These are phyloP conservation scores for Drosophila truncata DNA, from an alignment of 1,140 invertebrate genomes.

Conservation along the genomic window DNA sequence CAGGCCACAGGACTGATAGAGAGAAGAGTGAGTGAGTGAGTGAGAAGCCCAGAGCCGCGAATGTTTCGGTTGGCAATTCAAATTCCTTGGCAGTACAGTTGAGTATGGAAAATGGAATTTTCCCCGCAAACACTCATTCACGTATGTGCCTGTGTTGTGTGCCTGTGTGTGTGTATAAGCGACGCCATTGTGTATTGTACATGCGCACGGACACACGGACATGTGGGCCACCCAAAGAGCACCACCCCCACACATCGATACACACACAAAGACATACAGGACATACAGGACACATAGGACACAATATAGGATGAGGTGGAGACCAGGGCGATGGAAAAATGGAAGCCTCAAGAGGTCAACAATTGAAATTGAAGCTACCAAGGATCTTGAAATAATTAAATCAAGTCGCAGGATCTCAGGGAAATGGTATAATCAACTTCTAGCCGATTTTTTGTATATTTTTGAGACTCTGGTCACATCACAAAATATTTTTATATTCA, in stretches of 20 bases:
- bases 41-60: constrained; percentile 28
- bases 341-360: constrained; percentile 28
- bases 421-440: too few species aligned
- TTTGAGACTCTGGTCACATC: too few species aligned
- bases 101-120: constrained; percentile 81
- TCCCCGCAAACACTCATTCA: constrained; percentile 38
- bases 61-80: constrained; percentile 76
- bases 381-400: background rate
- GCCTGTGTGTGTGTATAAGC: constrained; percentile 38
- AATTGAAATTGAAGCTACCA: background rate
- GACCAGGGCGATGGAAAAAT: background rate
- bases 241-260: constrained; percentile 43
- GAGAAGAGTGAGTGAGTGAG: constrained; percentile 1
- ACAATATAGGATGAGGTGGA: background rate
- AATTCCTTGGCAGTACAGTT: constrained; percentile 81
- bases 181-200: constrained; percentile 66
- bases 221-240: constrained; percentile 2
- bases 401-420: background rate
- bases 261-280: constrained; percentile 4
- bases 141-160: constrained; percentile 4
- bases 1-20: constrained; percentile 37
- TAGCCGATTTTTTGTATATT: too few species aligned
- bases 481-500: too few species aligned
- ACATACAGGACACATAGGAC: background rate
- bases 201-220: constrained; percentile 51